Base-by-base conservation (phyloP, 2,113 vertebrate species). In the Tympanuchus pallidicinctus region DNA sequence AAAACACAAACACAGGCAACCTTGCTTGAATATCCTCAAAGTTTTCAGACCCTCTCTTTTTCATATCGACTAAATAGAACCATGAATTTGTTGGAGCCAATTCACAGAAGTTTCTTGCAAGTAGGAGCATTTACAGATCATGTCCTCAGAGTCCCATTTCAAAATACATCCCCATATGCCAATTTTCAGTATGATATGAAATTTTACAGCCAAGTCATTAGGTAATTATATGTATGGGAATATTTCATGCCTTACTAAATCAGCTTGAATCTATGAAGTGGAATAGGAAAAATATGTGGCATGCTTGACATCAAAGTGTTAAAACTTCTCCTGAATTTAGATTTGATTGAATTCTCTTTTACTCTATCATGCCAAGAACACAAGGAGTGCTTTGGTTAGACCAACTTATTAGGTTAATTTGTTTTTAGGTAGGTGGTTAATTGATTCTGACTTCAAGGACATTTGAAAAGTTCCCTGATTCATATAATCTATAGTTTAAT, bases 171-270 rank as follows among this genome's bases (percentile, higher is more conserved):
- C 82, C 66, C 80, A 42, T 86, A 84, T 84, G 88, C 57, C 48
- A 57, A 30, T 79, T 94, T 85, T 3, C 3, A 84, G 63, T 50
- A 70, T 38, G 43, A 57, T 10, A 69, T 43, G 73, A 84, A 86
- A 65, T 93, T 93, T 95, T 95, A 66, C 65, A 86, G 80, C 63
- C 85, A 94, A 90, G 54, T 92, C 82, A 91, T 88, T 92, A 92
- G 90, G 82, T 90, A 91, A 82, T 93, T 83, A 59, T 47, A 72
- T 69, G 14, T 78, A 71, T 81, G n/a, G 88, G 91, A 86, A 42
- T 83, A 27, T 28, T 93, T 92, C 59, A 63, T 48, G 86, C 59
- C 70, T 91, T 92, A 50, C 70, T 42, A 54, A 48, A 84, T 92
- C 45, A 91, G 52, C 43, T 79, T 59, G 54, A 73, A n/a, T 82